Evolutionary conservation across 1,140 invertebrate species (phyloP).

Genomic region (Danaus melanippus): DNA sequence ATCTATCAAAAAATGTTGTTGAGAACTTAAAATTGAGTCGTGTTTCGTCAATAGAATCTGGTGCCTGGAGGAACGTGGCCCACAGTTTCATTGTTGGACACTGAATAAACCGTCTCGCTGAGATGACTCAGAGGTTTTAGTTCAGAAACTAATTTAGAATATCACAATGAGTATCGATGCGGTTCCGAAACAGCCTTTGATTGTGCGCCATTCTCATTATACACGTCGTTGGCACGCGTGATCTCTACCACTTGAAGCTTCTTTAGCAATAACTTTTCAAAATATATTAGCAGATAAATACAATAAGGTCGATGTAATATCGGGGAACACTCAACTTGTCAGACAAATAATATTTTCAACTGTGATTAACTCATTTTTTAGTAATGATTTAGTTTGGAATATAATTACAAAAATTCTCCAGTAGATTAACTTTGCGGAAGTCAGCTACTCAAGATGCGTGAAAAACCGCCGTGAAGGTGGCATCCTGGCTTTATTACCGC

Average conservation of each 20-base stretch:
- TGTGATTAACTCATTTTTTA: no score
- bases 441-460: constrained; percentile 42
- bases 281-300: no score
- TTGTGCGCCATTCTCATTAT: constrained; percentile 42
- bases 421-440: constrained; percentile 46
- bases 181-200: constrained; percentile 63
- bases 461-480: constrained; percentile 55
- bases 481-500: constrained; percentile 60
- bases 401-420: constrained; percentile 27
- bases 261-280: constrained; percentile 11
- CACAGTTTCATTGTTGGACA: constrained; percentile 59
- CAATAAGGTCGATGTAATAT: no score
- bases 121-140: constrained; percentile 61
- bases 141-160: constrained; percentile 69
- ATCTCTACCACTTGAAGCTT: constrained; percentile 3
- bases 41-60: constrained; percentile 44
- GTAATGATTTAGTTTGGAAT: constrained; percentile 8
- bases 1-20: constrained; percentile 35
- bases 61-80: constrained; percentile 61
- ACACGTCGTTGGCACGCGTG: constrained; percentile 48
- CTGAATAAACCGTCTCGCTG: constrained; percentile 61
- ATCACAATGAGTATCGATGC: constrained; percentile 68
- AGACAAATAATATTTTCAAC: no score
- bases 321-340: no score
- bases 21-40: constrained; percentile 55